Conservation (phyloP, 2,888 invertebrate genomes). For the Limnephilus auricula region DNA sequence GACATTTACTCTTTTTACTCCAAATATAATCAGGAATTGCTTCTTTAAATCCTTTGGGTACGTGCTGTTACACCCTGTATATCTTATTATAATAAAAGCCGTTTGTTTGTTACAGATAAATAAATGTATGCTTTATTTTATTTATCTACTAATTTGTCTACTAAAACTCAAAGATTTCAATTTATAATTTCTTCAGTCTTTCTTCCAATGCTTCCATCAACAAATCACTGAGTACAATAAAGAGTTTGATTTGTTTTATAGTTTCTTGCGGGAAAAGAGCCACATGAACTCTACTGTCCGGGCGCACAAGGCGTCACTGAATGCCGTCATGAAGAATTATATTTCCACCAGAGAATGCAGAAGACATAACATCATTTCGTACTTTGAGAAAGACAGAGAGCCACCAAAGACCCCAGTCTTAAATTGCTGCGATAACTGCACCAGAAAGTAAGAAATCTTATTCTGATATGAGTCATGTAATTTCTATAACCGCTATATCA, state of each 20-base stretch:
- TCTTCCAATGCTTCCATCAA: not conserved
- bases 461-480: not conserved
- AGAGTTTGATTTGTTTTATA: constrained; percentile 55
- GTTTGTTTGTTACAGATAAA: too few species aligned
- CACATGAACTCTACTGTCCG: constrained; percentile 29
- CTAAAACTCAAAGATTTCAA: too few species aligned
- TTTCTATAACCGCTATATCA: too few species aligned
- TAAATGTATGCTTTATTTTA: too few species aligned
- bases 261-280: constrained; percentile 65
- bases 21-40: too few species aligned
- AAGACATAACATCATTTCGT: constrained; percentile 55
- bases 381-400: constrained; percentile 58
- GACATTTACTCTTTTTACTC: too few species aligned
- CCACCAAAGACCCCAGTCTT: constrained; percentile 44
- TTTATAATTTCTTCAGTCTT: not conserved
- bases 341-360: constrained; percentile 57
- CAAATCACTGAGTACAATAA: not conserved
- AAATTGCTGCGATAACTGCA: constrained; percentile 65
- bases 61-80: too few species aligned
- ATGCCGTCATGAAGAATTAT: constrained; percentile 56
- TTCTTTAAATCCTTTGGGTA: too few species aligned
- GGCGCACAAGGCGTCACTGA: constrained; percentile 51
- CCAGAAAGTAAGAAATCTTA: constrained; percentile 50
- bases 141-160: too few species aligned
- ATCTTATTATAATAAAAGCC: too few species aligned